Evolutionary conservation across 2,888 invertebrate genomes (phyloP).

Genomic region (Oconnorella tubifera): DNA sequence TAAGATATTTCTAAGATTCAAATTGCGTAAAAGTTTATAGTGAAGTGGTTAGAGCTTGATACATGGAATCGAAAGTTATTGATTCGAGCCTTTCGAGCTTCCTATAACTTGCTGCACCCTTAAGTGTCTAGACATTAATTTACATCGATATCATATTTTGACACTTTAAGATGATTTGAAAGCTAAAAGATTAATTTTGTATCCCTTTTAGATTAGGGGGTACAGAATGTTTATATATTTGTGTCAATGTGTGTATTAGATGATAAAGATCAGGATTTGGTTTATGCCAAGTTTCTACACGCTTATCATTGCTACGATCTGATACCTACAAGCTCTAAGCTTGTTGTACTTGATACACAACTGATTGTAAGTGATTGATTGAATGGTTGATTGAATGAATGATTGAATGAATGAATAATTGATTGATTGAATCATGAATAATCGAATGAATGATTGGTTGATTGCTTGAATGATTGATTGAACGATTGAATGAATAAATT

Average conservation of each 20-base stretch:
- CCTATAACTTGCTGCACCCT: too few species aligned
- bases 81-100: too few species aligned
- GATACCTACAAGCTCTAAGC: constrained; percentile 22
- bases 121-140: too few species aligned
- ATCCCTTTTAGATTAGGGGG: background rate
- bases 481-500: too few species aligned
- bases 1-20: background rate
- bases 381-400: too few species aligned
- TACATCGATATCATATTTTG: background rate
- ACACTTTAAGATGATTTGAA: background rate
- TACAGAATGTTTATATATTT: background rate
- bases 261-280: constrained; percentile 18
- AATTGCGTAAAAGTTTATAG: background rate
- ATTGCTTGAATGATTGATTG: too few species aligned
- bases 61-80: too few species aligned
- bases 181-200: background rate
- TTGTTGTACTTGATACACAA: constrained; percentile 21
- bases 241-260: background rate
- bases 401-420: too few species aligned
- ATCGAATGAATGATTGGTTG: too few species aligned
- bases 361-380: constrained; percentile 19
- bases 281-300: constrained; percentile 18
- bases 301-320: constrained; percentile 24
- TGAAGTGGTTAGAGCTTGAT: background rate
- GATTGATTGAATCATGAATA: too few species aligned